phyloP scores from a whole-genome alignment of 2,888 invertebrate species.

The Seira ritae region DNA sequence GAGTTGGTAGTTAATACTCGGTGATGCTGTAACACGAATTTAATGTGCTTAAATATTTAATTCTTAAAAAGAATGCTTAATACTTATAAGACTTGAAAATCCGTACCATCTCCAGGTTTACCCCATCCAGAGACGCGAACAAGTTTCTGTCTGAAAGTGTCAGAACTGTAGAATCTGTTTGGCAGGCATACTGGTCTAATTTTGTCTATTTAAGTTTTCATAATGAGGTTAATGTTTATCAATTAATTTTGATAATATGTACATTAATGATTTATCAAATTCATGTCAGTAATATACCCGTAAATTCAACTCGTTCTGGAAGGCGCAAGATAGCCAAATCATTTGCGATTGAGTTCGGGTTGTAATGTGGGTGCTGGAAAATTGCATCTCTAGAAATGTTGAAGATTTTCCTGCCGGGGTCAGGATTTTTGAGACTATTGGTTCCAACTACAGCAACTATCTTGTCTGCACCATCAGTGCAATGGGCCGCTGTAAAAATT shows the following conservation, averaged over 20 bases:
- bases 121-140: conserved; percentile 72
- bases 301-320: conserved; percentile 69
- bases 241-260: not conserved
- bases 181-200: conserved; percentile 72
- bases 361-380: conserved; percentile 73
- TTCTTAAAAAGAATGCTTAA: no score
- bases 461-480: conserved; percentile 71
- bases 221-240: not conserved
- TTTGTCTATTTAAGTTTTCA: conserved; percentile 44
- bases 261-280: not conserved
- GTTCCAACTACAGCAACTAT: conserved; percentile 71
- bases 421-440: conserved; percentile 69
- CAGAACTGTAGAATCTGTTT: conserved; percentile 67
- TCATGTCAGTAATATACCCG: conserved; percentile 45
- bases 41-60: not conserved
- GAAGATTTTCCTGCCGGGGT: conserved; percentile 64
- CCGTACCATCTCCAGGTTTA: conserved; percentile 72
- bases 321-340: conserved; percentile 70
- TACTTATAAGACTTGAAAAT: no score
- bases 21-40: conserved; percentile 15
- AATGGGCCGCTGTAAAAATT: conserved; percentile 66
- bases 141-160: conserved; percentile 68
- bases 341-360: conserved; percentile 70
- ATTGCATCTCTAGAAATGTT: conserved; percentile 70
- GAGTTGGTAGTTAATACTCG: conserved; percentile 55